Evolutionary conservation across 2,888 invertebrate genomes (phyloP).

Genomic region (Clitarchus hookeri): DNA sequence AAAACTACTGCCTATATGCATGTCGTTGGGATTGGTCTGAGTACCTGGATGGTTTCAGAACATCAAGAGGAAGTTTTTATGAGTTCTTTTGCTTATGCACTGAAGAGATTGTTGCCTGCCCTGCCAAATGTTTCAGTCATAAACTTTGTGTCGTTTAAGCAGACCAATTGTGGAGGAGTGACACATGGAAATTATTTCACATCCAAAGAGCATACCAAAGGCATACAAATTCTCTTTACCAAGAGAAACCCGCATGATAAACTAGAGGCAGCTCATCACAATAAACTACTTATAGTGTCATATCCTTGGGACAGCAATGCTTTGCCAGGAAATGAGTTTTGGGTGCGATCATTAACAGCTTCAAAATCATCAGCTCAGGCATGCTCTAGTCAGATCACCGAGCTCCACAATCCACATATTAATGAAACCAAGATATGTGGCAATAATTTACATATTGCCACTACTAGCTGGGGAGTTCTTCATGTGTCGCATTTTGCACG

Average conservation of each 20-base stretch:
- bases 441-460: conserved; percentile 60
- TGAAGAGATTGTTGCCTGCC: conserved; percentile 57
- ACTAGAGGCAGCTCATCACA: conserved; percentile 56
- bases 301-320: conserved; percentile 77
- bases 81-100: conserved; percentile 65
- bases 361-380: conserved; percentile 69
- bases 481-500: conserved; percentile 51
- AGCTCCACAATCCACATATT: conserved; percentile 65
- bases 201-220: conserved; percentile 49
- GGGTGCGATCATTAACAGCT: conserved; percentile 60
- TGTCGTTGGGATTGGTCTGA: background rate
- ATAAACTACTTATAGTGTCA: conserved; percentile 64
- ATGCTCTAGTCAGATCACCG: conserved; percentile 63
- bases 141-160: conserved; percentile 67
- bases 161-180: conserved; percentile 56
- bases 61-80: conserved; percentile 68
- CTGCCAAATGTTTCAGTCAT: conserved; percentile 64
- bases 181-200: conserved; percentile 54
- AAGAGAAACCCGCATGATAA: conserved; percentile 62
- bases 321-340: conserved; percentile 74
- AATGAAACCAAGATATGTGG: conserved; percentile 58
- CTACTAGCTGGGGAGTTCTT: conserved; percentile 51
- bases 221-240: conserved; percentile 59
- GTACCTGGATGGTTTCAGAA: conserved; percentile 61
- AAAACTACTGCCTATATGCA: background rate